A percentile compares a stretch with the other conserved stretches of the same genome.
Conservation (phyloP, 2,113 vertebrate genomes). For the Sigmodon hispidus region DNA sequence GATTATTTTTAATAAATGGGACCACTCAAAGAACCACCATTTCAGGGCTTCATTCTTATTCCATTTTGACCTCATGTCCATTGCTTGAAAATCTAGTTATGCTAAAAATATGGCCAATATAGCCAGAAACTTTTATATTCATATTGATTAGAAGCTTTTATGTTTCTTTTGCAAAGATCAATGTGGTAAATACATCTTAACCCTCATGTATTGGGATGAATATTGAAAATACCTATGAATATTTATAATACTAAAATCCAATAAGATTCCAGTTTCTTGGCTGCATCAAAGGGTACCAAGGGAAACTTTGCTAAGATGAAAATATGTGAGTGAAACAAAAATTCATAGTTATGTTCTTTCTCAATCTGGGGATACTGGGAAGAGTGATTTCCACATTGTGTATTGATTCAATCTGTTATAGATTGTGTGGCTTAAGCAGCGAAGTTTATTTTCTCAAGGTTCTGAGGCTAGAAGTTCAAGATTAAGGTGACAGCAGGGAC, state of each 20-base stretch:
- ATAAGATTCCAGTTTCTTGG: constrained; percentile 51
- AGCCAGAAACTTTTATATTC: constrained; percentile 68
- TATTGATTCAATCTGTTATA: neutral
- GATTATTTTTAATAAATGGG: constrained; percentile 78
- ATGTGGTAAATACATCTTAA: constrained; percentile 53
- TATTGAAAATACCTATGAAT: constrained; percentile 71
- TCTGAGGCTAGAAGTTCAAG: neutral
- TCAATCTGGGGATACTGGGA: constrained; percentile 8
- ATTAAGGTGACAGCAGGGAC: neutral
- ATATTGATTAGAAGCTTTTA: constrained; percentile 72
- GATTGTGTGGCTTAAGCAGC: neutral
- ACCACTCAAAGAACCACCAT: constrained; percentile 28
- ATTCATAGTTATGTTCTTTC: neutral
- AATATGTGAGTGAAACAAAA: constrained; percentile 16
- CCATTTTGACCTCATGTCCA: constrained; percentile 52
- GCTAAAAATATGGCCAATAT: constrained; percentile 66
- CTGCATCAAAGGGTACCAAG: neutral
- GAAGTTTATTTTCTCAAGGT: constrained; percentile 19
- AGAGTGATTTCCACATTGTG: neutral
- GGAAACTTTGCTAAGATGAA: neutral
- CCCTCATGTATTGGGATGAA: constrained; percentile 46
- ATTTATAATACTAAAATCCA: constrained; percentile 72
- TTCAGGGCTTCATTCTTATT: constrained; percentile 66
- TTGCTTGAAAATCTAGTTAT: constrained; percentile 74
- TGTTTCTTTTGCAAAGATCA: constrained; percentile 65